Evolutionary conservation across 1,140 invertebrate genomes (phyloP), one percentile per base, ranked within the genome.

Genomic region (Hycleus phaleratus): DNA sequence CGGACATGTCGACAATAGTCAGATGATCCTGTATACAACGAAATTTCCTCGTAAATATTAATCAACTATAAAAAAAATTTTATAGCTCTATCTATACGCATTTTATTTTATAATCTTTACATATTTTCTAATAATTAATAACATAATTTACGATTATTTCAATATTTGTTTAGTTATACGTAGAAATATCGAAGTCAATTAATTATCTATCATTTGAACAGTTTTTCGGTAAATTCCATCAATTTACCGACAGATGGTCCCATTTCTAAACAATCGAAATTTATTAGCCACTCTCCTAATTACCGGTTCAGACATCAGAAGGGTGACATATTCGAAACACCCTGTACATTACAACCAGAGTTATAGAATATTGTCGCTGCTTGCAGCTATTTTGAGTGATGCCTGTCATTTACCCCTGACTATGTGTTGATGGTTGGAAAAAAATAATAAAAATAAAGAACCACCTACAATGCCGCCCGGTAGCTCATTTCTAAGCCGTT

Each of bases 221-320:
- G 18, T 18, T 18, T 18, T 18, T 18, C 65, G 55, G 62, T 58
- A 63, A 65, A 65, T 67, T 61, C 63, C 65, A 67, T 67, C 63
- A 67, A 67, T 67, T 32, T 65, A 67, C 58, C 51, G 63, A 67
- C 65, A 67, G 65, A 67, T 67, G 65, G 60, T 64, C 63, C 61
- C 65, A 67, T 67, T 67, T 67, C 62, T 59, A 67, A 56, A 63
- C 63, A 63, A 59, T 65, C 63, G 32, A 52, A 67, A 67, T 67
- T 67, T 67, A 67, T 67, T 63, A 51, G 46, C 65, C 60, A 67
- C 65, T 66, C 60, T 67, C 63, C 63, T 65, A 67, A 67, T 67
- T 67, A 67, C 60, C 61, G 61, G 58, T 67, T 64, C 59, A 61
- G 61, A 64, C 62, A 67, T 67, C 60, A 53, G 55, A 64, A 18